Evolutionary conservation across 2,113 vertebrate genomes (phyloP).

Genomic region (Otocyon megalotis): DNA sequence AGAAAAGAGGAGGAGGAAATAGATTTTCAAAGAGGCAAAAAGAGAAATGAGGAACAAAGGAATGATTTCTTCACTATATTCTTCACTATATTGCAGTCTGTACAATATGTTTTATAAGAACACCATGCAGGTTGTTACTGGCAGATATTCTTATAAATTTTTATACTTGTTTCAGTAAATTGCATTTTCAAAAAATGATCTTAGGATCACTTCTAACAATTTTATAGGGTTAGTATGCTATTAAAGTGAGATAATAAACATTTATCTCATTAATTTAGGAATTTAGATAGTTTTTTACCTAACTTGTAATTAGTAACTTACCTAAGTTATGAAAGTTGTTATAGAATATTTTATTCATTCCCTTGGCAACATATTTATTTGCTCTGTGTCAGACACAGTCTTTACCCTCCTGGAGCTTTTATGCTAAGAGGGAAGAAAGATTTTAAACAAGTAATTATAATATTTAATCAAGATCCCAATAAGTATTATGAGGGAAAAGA

Average conservation of each 20-base stretch:
- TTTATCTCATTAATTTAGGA: neutral
- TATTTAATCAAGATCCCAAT: neutral
- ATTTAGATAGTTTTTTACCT: neutral
- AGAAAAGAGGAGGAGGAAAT: neutral
- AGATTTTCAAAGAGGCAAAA: neutral
- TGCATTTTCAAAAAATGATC: slow-evolving; percentile 20
- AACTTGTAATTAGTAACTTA: neutral
- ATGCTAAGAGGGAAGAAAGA: slow-evolving; percentile 23
- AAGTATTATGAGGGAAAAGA: neutral
- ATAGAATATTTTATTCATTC: neutral
- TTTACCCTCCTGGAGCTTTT: neutral
- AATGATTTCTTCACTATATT: neutral
- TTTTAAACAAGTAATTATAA: slow-evolving; percentile 45
- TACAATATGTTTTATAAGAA: neutral
- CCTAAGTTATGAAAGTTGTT: neutral
- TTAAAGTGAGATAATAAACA: slow-evolving; percentile 27
- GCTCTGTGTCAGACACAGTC: neutral
- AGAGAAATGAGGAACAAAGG: slow-evolving; percentile 5
- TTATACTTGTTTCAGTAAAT: slow-evolving; percentile 33
- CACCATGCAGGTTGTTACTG: neutral
- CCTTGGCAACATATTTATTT: neutral
- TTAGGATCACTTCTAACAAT: neutral
- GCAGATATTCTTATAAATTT: neutral
- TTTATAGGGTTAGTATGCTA: neutral
- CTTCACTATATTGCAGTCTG: neutral